A percentile compares a stretch with the other conserved stretches of the same genome.
Evolutionary conservation across 2,797 vertebrate genomes (phyloP).

Genomic region (Ciconia nigra): DNA sequence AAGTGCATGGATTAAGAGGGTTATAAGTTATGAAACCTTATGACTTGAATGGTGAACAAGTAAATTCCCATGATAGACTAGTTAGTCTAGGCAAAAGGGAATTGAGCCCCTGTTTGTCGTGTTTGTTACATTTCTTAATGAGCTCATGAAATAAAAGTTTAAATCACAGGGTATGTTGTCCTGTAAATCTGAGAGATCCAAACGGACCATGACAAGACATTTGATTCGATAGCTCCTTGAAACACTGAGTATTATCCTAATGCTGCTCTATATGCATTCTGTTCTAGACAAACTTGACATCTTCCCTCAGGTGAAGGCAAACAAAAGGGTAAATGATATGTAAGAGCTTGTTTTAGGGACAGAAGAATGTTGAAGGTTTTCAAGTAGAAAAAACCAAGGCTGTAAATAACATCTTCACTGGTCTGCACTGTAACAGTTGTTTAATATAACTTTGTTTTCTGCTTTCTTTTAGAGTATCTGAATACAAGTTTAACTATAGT

Average conservation of each 20-base stretch:
- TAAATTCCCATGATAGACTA: neutral
- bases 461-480: neutral
- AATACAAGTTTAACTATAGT: neutral
- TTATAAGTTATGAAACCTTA: neutral
- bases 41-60: neutral
- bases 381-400: neutral
- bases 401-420: neutral
- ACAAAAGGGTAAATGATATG: neutral
- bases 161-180: neutral
- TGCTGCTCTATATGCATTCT: neutral
- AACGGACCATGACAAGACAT: neutral
- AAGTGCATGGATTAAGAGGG: neutral
- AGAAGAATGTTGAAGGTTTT: neutral
- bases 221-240: neutral
- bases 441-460: neutral
- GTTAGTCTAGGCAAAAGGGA: neutral
- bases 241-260: neutral
- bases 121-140: neutral
- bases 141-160: neutral
- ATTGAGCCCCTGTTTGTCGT: neutral
- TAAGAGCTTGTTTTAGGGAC: neutral
- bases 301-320: neutral
- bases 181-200: neutral
- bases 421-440: neutral
- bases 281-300: neutral